Base-by-base conservation (phyloP, 2,888 invertebrate genomes). In the Volucella zonaria region DNA sequence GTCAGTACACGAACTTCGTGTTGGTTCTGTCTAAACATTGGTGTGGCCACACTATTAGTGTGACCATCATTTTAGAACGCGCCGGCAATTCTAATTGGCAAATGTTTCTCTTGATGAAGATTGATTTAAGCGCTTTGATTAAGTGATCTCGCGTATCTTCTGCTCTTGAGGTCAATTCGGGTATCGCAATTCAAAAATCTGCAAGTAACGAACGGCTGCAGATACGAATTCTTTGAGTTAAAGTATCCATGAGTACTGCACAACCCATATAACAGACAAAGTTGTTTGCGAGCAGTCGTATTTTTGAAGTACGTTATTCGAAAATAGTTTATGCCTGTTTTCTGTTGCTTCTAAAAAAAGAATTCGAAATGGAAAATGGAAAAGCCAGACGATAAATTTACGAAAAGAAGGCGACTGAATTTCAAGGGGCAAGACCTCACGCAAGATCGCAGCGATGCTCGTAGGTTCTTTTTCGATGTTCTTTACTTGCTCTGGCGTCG, bases 271-370 rank as follows among this genome's bases (percentile, higher is more conserved):
- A 14, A 47, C 11, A 14, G 45, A 9, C 14, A 38, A 51, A 74
- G 64, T 38, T 31, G 15, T n/a, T 58, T 45, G 45, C 71, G 81
- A 78, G 79, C 82, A 82, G 83, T 88, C 85, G 86, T 87, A 87
- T 89, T 70, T 66, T 82, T 86, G 79, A 87, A 89, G n/a, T 11
- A 43, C 54, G 12, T 38, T 40, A 40, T 18, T 88, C 88, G 68
- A 62, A 56, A 68, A 82, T 76, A n/a, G 42, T 23, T 82, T 6
- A 12, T 47, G 54, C 54, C 70, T 51, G 61, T 62, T 62, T 76
- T 68, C 11, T 49, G 56, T 49, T 38, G 51, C n/a, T 47, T 66
- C 75, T 67, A 66, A 61, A 82, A 82, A 56, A 61, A 71, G 43
- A 77, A 15, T 40, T 15, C n/a, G 11, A 68, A 18, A 47, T 64